phyloP scores from a whole-genome alignment of 2,888 invertebrate species.

The Coelopa pilipes region DNA sequence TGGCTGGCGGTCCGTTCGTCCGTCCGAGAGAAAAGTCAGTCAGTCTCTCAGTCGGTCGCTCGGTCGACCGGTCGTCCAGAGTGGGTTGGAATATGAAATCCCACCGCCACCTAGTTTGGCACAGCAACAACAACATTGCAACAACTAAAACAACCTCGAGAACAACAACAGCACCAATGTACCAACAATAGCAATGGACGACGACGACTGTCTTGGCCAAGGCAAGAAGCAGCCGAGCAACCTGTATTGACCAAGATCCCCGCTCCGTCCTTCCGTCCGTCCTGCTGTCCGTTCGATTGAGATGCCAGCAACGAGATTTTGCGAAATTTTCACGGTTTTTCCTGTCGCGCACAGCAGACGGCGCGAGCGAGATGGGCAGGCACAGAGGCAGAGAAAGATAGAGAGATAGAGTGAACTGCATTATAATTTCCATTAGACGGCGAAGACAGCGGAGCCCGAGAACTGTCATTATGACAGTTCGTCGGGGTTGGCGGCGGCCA shows the following conservation, averaged over 20 bases:
- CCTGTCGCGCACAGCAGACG: not conserved
- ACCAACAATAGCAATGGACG: no score
- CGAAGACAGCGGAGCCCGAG: conserved; percentile 29
- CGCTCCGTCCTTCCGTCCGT: not conserved
- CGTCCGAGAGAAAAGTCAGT: conserved; percentile 26
- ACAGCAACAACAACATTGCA: not conserved
- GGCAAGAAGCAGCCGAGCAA: not conserved
- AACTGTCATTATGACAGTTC: conserved; percentile 36
- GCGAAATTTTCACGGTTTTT: conserved; percentile 25
- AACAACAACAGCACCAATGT: not conserved
- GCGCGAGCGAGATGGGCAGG: no score
- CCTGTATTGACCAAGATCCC: conserved; percentile 24
- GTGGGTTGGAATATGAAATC: conserved; percentile 12
- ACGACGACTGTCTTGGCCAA: not conserved
- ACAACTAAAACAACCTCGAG: not conserved
- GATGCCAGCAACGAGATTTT: conserved; percentile 20
- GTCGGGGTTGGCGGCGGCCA: conserved; percentile 1
- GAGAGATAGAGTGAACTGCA: not conserved
- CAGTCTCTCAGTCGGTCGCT: conserved; percentile 40
- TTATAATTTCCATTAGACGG: conserved; percentile 33
- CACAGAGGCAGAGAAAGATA: no score
- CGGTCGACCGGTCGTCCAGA: no score
- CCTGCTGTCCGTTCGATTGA: conserved; percentile 20
- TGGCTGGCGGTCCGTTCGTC: not conserved
- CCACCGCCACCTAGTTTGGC: conserved; percentile 15